A percentile compares a stretch with the other conserved stretches of the same genome.
Evolutionary conservation across 2,113 vertebrate species (phyloP).

Genomic region (Phylloscopus trochilus): DNA sequence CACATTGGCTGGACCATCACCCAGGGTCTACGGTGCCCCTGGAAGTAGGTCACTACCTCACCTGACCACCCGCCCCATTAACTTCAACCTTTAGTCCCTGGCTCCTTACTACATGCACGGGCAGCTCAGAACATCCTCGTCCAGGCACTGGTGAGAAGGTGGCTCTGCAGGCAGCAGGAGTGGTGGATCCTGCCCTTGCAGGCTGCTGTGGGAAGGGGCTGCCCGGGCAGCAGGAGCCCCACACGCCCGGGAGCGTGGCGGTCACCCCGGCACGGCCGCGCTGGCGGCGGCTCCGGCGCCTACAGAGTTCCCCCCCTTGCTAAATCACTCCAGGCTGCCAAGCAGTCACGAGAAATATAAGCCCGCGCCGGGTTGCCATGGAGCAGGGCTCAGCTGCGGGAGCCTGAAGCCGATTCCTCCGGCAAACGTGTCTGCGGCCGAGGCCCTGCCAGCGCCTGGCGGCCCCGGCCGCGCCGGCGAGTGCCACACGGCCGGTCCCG

Average conservation of each 20-base stretch:
- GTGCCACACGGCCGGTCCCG: rapidly evolving
- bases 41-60: slow-evolving; percentile 53
- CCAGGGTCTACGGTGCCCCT: neutral
- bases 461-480: rapidly evolving
- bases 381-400: slow-evolving; percentile 37
- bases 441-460: neutral
- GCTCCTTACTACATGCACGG: neutral
- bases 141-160: rapidly evolving
- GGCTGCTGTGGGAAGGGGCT: neutral
- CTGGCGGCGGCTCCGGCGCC: slow-evolving; percentile 8
- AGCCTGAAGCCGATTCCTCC: neutral
- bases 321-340: slow-evolving; percentile 65
- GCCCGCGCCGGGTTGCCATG: slow-evolving; percentile 49
- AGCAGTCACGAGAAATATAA: slow-evolving; percentile 61
- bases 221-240: neutral
- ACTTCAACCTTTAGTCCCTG: slow-evolving; percentile 47
- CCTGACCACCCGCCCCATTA: slow-evolving; percentile 33
- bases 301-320: slow-evolving; percentile 27
- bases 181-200: neutral
- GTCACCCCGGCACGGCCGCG: rapidly evolving
- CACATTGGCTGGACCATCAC: neutral
- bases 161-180: neutral
- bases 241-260: neutral
- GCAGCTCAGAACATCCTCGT: neutral
- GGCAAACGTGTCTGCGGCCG: neutral